Base-by-base conservation (phyloP, 2,797 vertebrate genomes). In the Gephyroberyx darwinii region DNA sequence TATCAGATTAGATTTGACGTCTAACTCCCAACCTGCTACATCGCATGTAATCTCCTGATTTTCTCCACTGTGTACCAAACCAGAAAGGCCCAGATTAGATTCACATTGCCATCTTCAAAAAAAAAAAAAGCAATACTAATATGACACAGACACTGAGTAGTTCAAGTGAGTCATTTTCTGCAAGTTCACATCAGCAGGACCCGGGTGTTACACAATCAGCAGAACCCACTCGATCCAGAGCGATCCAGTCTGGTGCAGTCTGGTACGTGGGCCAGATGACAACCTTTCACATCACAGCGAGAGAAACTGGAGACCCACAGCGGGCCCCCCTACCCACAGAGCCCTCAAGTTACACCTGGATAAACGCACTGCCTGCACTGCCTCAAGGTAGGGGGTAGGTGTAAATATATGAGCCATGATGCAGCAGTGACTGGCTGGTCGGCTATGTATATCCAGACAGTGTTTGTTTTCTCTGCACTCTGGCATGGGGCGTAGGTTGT, bases 391-490 rank as follows among this genome's bases (percentile, higher is more conserved):
- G 14, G 45, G 52, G 13, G 20, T 5, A 6, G 10, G 33, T 59
- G 66, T 63, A 54, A 59, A 26, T 51, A 37, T 14, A 68, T 75
- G 43, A 65, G 41, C 31, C 33, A 39, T 20, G n/a, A 16, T 60
- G 48, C 55, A 17, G 22, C 55, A 63, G 26, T 58, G 50, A 26
- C 5, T 48, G 52, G 53, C 54, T 58, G 43, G 74, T 74, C 61
- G 50, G 65, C 2, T 16, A 16, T n/a, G 51, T 16, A 59, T 69
- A 71, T 56, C 35, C 74, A 83, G 64, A 54, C 69, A 26, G 35
- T 77, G 72, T 80, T 82, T 83, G 70, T 75, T 87, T 86, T 79
- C 61, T 66, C 52, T 77, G 35, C 43, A n/a, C 65, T 74, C 50
- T 59, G 69, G 58, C 48, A 52, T 62, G 48, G 65, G 55, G 69